Base-by-base conservation (phyloP, 1,140 invertebrate genomes). In the Leucophenga varia region DNA sequence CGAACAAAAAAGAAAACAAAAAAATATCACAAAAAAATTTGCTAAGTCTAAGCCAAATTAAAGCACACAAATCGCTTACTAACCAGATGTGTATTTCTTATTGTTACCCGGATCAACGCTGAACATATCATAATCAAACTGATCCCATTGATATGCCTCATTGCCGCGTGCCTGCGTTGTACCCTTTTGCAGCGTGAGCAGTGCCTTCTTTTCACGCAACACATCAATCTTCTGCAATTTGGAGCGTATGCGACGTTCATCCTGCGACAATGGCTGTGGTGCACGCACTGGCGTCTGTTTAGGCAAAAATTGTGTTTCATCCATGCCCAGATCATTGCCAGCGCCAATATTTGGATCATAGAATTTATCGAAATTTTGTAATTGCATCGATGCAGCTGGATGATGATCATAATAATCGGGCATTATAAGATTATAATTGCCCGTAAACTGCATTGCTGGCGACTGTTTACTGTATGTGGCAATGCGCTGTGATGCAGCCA, bases 71-170 rank as follows among this genome's bases (percentile, higher is more conserved):
- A 40, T 28, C 12, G 22, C 17, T 6, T 36, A n/a, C 38, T 46
- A 67, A 36, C 39, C 54, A 30, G 25, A 44, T 63, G n/a, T 59
- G 41, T 65, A 67, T 50, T 65, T 65, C 40, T 67, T 67, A 51
- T n/a, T 67, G 2, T 58, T 48, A 8, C 57, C 60, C n/a, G 64
- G 61, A 57, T 63, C 60, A 2, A 69, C 53, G 38, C 65, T 65
- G 45, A 68, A 68, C 13, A 68, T 47, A 50, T 72, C 68, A 34
- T 72, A 72, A 53, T 72, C 69, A 34, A 72, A 72, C 31, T 72
- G 68, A 52, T 72, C 69, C 69, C 69, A 72, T 45, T 72, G 52
- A 28, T 53, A 52, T 41, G 54, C 54, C 4, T 49, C 52, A 1
- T 45, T 2, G 3, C 54, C 67, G 3, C 47, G 51, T 8, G 69